Percentiles rank a stretch among this genome's conserved stretches.
Evolutionary conservation across 2,797 vertebrate species (phyloP).

Genomic region (Salmo trutta): DNA sequence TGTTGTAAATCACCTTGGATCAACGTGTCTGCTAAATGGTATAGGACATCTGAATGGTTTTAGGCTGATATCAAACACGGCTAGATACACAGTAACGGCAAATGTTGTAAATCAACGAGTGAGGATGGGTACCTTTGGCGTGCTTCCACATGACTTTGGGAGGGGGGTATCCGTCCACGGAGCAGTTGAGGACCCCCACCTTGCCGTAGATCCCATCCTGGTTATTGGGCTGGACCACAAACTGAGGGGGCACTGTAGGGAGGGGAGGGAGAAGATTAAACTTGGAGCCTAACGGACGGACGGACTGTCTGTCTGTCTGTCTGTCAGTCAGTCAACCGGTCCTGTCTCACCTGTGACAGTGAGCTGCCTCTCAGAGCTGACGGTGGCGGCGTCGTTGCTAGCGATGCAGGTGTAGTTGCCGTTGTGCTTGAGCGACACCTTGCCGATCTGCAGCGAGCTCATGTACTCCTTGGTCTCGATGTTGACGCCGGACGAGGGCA

Average conservation of each 20-base stretch:
- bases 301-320: neutral
- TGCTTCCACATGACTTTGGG: slow-evolving; percentile 99
- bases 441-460: slow-evolving; percentile 96
- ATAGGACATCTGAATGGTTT: too few relatives aligned
- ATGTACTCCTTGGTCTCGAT: slow-evolving; percentile 97
- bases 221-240: slow-evolving; percentile 97
- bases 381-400: slow-evolving; percentile 92
- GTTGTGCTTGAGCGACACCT: slow-evolving; percentile 94
- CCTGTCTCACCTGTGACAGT: slow-evolving; percentile 87
- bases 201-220: slow-evolving; percentile 98
- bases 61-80: neutral
- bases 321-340: neutral
- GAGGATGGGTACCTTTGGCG: slow-evolving; percentile 82
- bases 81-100: neutral
- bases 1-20: neutral
- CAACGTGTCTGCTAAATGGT: too few relatives aligned
- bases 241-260: slow-evolving; percentile 90
- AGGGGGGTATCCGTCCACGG: slow-evolving; percentile 95
- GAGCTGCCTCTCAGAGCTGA: slow-evolving; percentile 95
- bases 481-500: slow-evolving; percentile 91
- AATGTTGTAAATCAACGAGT: neutral
- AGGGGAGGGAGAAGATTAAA: neutral
- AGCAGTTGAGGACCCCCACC: slow-evolving; percentile 94
- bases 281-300: neutral
- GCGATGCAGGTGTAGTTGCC: slow-evolving; percentile 97